These are phyloP conservation scores for Drosophila burlai DNA, from an alignment of 1,140 invertebrate species.

Conservation along the genomic window DNA sequence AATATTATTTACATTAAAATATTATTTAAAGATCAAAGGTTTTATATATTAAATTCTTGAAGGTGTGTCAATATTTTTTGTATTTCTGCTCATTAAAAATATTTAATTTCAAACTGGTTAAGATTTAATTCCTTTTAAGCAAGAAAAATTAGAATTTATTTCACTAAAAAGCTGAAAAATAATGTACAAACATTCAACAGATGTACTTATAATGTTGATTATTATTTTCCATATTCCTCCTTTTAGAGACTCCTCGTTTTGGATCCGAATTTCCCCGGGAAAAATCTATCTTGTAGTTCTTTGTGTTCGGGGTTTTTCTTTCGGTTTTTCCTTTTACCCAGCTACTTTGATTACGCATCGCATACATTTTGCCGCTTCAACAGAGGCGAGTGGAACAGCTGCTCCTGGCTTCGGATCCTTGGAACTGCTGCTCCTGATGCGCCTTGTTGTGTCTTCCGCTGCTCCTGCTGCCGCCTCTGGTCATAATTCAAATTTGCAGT, in stretches of 20 bases:
- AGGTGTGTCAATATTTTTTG: too few relatives aligned
- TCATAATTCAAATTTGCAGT: slow-evolving; percentile 84
- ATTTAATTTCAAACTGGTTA: background rate
- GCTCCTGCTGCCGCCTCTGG: slow-evolving; percentile 34
- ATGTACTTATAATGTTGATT: background rate
- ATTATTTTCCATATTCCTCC: background rate
- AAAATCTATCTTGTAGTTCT: slow-evolving; percentile 12
- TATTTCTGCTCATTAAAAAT: background rate
- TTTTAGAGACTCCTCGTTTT: background rate
- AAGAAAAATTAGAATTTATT: background rate
- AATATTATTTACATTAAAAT: too few relatives aligned
- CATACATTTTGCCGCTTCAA: slow-evolving; percentile 47
- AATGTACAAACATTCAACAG: background rate
- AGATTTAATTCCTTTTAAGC: background rate
- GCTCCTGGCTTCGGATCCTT: slow-evolving; percentile 31
- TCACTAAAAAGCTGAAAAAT: background rate
- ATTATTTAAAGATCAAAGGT: too few relatives aligned
- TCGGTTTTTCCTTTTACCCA: background rate
- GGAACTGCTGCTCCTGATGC: background rate
- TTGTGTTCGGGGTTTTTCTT: background rate
- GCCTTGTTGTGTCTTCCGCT: slow-evolving; percentile 21
- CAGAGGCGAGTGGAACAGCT: slow-evolving; percentile 31
- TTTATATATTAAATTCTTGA: too few relatives aligned
- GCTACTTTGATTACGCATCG: slow-evolving; percentile 34
- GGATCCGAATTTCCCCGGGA: background rate